These are phyloP conservation scores for Columba janthina DNA, from an alignment of 2,113 vertebrate genomes.

Conservation along the genomic window DNA sequence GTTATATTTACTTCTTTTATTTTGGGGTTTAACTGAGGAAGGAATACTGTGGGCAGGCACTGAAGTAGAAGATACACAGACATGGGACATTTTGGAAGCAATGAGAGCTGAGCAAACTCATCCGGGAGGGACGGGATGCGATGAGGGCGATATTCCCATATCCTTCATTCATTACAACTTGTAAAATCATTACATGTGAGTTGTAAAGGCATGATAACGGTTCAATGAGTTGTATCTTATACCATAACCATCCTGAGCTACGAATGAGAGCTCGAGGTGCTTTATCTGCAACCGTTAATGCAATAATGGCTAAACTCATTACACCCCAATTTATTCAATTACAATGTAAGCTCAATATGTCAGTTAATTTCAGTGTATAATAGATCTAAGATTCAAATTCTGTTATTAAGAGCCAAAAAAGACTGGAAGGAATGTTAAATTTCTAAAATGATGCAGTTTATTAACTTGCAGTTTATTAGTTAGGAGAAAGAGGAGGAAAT, in stretches of 20 bases:
- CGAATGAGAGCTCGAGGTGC: background rate
- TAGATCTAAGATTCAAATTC: background rate
- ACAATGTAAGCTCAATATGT: background rate
- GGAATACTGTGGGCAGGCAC: background rate
- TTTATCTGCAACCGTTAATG: background rate
- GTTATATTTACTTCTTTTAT: background rate
- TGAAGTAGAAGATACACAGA: background rate
- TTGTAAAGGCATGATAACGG: background rate
- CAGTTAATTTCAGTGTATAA: background rate
- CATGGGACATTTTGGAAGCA: background rate
- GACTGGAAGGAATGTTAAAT: background rate
- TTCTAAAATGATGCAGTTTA: background rate
- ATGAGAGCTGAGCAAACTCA: background rate
- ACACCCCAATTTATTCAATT: background rate
- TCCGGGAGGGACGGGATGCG: background rate
- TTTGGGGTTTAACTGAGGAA: background rate
- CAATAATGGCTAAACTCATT: background rate
- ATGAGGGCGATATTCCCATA: background rate
- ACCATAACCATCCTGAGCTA: background rate
- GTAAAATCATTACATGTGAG: fast-evolving
- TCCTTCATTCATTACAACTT: background rate
- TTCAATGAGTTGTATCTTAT: background rate
- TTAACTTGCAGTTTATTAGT: background rate
- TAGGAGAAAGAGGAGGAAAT: background rate
- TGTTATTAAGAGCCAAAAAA: background rate